phyloP scores from a whole-genome alignment of 35 echinoderm and acorn worm genomes.

The Strongylocentrotus purpuratus region DNA sequence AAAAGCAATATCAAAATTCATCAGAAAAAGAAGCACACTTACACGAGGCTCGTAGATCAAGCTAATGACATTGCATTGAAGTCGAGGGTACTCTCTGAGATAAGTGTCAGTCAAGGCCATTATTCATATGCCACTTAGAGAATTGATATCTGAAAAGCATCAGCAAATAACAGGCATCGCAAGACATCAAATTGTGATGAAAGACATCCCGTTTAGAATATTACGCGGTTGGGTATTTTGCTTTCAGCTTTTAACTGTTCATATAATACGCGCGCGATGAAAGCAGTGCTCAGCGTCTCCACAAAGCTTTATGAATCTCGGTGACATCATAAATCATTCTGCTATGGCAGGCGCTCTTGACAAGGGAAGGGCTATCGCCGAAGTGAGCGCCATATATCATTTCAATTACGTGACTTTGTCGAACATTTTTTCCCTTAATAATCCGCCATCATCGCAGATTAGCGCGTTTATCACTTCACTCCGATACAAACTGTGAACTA shows the following conservation, averaged over 20 bases:
- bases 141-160: neutral
- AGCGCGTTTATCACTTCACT: neutral
- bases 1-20: neutral
- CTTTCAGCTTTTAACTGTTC: neutral
- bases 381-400: neutral
- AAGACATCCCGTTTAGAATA: neutral
- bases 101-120: neutral
- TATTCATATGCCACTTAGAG: neutral
- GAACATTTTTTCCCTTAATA: neutral
- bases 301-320: neutral
- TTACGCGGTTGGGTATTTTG: neutral
- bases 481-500: neutral
- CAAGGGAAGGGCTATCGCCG: neutral
- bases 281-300: neutral
- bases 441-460: neutral
- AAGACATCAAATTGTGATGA: constrained; percentile 12
- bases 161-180: neutral
- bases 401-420: neutral
- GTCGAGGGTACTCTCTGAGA: neutral
- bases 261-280: neutral
- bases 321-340: neutral
- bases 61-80: neutral
- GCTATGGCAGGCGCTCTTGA: neutral
- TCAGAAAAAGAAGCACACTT: neutral
- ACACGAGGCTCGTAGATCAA: neutral